phyloP scores from a whole-genome alignment of 2,888 invertebrate genomes.

The Papilio gigon region DNA sequence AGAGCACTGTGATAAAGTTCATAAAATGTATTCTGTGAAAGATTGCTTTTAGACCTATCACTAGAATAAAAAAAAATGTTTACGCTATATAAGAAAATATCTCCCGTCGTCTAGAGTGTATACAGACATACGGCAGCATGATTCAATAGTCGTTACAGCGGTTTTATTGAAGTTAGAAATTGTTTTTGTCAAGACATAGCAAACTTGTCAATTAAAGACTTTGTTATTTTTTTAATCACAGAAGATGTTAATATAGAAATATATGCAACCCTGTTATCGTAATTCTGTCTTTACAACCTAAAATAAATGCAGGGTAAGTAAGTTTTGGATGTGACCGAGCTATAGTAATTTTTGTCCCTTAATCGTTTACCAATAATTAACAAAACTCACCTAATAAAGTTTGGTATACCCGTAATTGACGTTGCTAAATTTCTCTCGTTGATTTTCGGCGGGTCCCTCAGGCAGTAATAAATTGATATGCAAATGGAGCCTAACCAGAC shows the following conservation, averaged over 20 bases:
- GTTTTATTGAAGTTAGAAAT: not conserved
- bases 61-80: too few relatives aligned
- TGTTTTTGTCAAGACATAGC: not conserved
- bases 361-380: not conserved
- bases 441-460: slow-evolving; percentile 78
- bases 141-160: too few relatives aligned
- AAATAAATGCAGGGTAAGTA: not conserved
- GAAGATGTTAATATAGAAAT: not conserved
- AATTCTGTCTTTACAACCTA: not conserved
- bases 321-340: not conserved
- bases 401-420: slow-evolving; percentile 85
- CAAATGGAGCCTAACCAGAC: slow-evolving; percentile 90
- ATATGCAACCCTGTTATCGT: not conserved
- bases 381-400: slow-evolving; percentile 87
- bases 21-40: too few relatives aligned
- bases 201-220: not conserved
- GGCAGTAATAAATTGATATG: slow-evolving; percentile 92
- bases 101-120: too few relatives aligned
- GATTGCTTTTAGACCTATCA: too few relatives aligned
- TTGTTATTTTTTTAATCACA: slow-evolving; percentile 8
- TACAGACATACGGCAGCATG: too few relatives aligned
- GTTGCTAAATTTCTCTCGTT: slow-evolving; percentile 74
- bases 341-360: not conserved
- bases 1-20: too few relatives aligned
- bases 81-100: too few relatives aligned